Base-by-base conservation (phyloP, 2,888 invertebrate species). In the Cerastoderma edule region DNA sequence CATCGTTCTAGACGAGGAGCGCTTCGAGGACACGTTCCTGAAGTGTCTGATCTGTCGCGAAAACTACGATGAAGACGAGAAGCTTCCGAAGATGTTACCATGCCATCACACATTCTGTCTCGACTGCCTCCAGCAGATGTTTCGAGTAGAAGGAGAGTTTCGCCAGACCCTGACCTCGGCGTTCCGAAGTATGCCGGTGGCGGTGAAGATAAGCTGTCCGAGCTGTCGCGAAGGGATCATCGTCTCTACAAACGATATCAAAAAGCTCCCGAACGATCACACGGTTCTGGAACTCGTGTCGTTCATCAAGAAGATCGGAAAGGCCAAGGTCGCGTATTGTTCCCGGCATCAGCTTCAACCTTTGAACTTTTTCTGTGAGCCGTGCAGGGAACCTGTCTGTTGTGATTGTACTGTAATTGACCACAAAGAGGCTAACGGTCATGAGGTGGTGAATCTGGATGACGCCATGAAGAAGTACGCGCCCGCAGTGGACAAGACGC, bases 41-140 rank as follows among this genome's bases (percentile, higher is more conserved):
- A 89, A 89, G 74, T 92, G 92, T 83, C 87, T 91, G 64, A 92
- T 92, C 57, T 92, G 92, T 77, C 84, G 91, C 28, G 91, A 91
- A 77, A 87, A 87, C 32, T 92, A 90, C 83, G 91, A 92, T 80
- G 90, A 91, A 76, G 83, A 84, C 39, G 91, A 91, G 75, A 91
- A 91, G 76, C 80, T 89, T 48, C 92, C 92, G 32, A 92, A 92
- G 81, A 91, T 92, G 87, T 83, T 92, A 22, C 91, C 91, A 22
- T 92, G 92, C 72, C 92, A 92, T 67, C 92, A 92, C 83, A 92
- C 92, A 1, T 92, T 92, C 85, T 92, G 92, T 77, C 84, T 92
- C 71, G 90, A 91, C 48, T 92, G 92, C 63, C 86, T 92, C 16
- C 85, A 88, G 73, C 90, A 92, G 82, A 89, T 91, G 89, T 89